phyloP scores from a whole-genome alignment of 2,888 invertebrate genomes.

The Chrysopilus asiliformis region DNA sequence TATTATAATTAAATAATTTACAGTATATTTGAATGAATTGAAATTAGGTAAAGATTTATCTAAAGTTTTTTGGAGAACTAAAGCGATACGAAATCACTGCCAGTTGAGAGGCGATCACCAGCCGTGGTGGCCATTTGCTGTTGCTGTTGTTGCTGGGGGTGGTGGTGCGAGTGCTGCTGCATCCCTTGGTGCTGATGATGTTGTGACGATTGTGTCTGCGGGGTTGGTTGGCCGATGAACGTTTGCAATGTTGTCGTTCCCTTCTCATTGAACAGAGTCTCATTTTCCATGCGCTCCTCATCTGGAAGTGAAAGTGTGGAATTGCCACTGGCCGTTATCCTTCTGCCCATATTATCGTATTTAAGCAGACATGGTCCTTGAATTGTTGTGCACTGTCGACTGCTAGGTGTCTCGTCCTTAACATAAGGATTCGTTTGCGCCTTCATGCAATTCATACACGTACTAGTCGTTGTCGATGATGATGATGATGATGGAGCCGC shows the following conservation, averaged over 20 bases:
- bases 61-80: too few species aligned
- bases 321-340: slow-evolving; percentile 78
- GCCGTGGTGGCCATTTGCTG: slow-evolving; percentile 18
- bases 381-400: slow-evolving; percentile 6
- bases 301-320: slow-evolving; percentile 74
- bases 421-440: slow-evolving; percentile 14
- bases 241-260: too few species aligned
- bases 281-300: slow-evolving; percentile 34
- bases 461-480: slow-evolving; percentile 19
- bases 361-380: slow-evolving; percentile 38
- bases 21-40: too few species aligned
- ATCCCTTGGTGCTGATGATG: too few species aligned
- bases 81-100: slow-evolving; percentile 34
- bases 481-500: slow-evolving; percentile 14
- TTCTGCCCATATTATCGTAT: slow-evolving; percentile 83
- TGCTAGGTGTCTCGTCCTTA: slow-evolving; percentile 13
- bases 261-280: slow-evolving; percentile 22
- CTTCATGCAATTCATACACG: slow-evolving; percentile 23
- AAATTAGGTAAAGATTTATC: too few species aligned
- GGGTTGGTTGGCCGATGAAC: too few species aligned
- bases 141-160: slow-evolving; percentile 14
- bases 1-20: too few species aligned
- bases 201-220: too few species aligned
- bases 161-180: too few species aligned
- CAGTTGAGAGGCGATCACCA: slow-evolving; percentile 11